Conservation (phyloP, 2,888 invertebrate species). For the Epistrophe grossulariae region DNA sequence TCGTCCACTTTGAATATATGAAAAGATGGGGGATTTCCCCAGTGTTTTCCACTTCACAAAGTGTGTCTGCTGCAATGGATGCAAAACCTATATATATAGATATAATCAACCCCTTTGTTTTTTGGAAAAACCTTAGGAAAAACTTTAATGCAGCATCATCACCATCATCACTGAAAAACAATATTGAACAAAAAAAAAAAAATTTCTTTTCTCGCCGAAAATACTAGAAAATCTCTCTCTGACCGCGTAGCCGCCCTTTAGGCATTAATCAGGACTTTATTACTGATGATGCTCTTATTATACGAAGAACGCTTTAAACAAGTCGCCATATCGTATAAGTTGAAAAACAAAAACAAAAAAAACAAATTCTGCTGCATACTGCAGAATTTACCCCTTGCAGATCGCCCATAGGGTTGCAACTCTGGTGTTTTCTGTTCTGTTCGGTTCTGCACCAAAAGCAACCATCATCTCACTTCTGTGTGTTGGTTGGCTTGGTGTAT, state of each 20-base stretch:
- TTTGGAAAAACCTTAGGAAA: conserved; percentile 42
- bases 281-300: conserved; percentile 66
- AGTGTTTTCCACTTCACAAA: neutral
- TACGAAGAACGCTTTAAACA: conserved; percentile 45
- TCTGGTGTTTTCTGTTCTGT: conserved; percentile 23
- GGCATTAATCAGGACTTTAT: conserved; percentile 67
- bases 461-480: conserved; percentile 7
- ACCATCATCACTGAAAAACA: conserved; percentile 17
- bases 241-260: conserved; percentile 28
- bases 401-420: conserved; percentile 32
- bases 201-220: neutral
- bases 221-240: conserved; percentile 22
- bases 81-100: neutral
- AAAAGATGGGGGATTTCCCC: neutral
- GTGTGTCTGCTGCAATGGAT: conserved; percentile 8
- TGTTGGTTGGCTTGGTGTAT: neutral
- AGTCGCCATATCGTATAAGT: conserved; percentile 19
- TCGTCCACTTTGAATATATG: neutral
- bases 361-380: conserved; percentile 52
- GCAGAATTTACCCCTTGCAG: conserved; percentile 59
- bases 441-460: conserved; percentile 27
- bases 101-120: conserved; percentile 5
- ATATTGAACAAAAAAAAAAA: neutral
- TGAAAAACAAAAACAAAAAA: neutral
- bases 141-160: conserved; percentile 52